These are phyloP conservation scores for Smutsia gigantea DNA, from an alignment of 2,797 vertebrate genomes.

Conservation along the genomic window DNA sequence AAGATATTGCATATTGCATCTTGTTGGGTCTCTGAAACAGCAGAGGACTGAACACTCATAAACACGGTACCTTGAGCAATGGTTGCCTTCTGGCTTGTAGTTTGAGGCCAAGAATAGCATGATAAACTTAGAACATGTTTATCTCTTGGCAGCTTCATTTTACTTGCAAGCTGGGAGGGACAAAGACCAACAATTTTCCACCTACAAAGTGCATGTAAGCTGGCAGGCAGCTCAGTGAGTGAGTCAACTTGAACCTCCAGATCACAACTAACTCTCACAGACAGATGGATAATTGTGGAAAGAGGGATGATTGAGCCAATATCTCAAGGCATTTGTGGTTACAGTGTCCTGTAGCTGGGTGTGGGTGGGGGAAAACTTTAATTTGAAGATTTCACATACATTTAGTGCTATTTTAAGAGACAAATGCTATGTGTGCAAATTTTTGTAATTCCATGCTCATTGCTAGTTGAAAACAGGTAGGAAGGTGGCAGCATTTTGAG, in stretches of 20 bases:
- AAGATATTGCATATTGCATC: conserved; percentile 77
- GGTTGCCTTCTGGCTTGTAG: conserved; percentile 82
- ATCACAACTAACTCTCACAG: conserved; percentile 57
- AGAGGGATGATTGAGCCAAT: background rate
- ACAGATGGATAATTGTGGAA: conserved; percentile 35
- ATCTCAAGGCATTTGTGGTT: conserved; percentile 25
- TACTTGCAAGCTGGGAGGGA: conserved; percentile 83
- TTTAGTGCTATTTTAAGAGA: conserved; percentile 66
- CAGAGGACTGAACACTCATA: conserved; percentile 82
- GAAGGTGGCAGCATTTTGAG: conserved; percentile 48
- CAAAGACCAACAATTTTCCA: conserved; percentile 84
- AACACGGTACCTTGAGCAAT: conserved; percentile 84
- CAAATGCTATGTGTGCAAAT: conserved; percentile 23
- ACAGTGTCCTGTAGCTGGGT: background rate
- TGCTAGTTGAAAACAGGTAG: conserved; percentile 69
- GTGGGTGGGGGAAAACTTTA: conserved; percentile 18
- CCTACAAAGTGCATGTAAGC: conserved; percentile 80
- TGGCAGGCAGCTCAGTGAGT: conserved; percentile 68
- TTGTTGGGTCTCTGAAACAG: conserved; percentile 83
- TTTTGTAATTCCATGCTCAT: conserved; percentile 67
- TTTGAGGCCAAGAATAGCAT: conserved; percentile 84
- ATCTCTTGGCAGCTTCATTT: conserved; percentile 83
- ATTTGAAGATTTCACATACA: conserved; percentile 57
- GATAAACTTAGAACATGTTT: conserved; percentile 84
- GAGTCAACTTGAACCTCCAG: conserved; percentile 57